Conservation (phyloP, 2,113 vertebrate genomes). For the Oreotrochilus melanogaster region DNA sequence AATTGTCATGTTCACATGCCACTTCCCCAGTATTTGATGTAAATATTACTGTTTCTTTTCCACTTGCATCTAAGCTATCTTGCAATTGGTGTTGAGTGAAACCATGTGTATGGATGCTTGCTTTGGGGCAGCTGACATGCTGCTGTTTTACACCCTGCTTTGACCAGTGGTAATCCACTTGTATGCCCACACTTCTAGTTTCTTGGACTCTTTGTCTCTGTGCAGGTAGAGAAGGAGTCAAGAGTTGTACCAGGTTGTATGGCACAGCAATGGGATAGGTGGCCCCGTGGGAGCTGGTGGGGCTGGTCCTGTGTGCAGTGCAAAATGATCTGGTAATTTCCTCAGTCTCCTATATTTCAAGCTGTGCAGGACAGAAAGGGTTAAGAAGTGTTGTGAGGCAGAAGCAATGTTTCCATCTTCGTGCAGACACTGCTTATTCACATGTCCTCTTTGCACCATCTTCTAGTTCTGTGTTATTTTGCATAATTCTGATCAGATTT, state of each 20-base stretch:
- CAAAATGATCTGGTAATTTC: neutral
- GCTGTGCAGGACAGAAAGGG: neutral
- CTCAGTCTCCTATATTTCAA: accelerated
- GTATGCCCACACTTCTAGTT: neutral
- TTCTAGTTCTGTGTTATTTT: neutral
- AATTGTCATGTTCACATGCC: neutral
- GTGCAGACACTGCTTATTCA: neutral
- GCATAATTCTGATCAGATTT: neutral
- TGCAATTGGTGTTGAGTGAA: neutral
- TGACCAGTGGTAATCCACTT: accelerated
- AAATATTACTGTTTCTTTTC: neutral
- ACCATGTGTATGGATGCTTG: neutral
- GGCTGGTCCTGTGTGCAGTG: too few relatives aligned
- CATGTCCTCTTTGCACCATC: neutral
- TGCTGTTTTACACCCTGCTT: neutral
- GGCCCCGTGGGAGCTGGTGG: neutral
- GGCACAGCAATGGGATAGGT: neutral
- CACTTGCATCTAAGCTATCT: neutral
- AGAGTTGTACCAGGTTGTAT: accelerated
- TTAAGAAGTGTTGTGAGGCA: neutral
- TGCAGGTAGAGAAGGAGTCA: neutral
- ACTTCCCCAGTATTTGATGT: neutral
- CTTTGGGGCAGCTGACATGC: neutral
- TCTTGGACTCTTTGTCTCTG: neutral
- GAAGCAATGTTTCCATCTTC: neutral